Conservation (phyloP, 30 jellyfish, hydroid and myxozoan genomes). For the Aurelia coerulea region DNA sequence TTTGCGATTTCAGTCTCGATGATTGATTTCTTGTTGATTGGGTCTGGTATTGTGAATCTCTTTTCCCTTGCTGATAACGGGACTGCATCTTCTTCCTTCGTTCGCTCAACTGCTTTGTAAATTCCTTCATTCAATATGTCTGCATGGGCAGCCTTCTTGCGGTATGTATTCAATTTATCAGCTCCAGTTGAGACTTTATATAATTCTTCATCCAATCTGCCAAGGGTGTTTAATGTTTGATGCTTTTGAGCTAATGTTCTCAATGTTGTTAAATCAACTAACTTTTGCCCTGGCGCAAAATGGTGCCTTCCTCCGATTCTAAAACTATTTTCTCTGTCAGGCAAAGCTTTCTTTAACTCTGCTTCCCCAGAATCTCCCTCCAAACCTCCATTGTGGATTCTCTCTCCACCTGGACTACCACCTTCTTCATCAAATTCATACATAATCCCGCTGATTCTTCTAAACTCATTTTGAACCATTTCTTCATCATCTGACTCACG, state of each 20-base stretch:
- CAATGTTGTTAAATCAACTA: conserved; percentile 52
- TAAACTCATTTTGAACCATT: neutral
- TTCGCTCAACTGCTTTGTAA: neutral
- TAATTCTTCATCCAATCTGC: conserved; percentile 59
- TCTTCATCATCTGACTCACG: neutral
- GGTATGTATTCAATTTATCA: conserved; percentile 37
- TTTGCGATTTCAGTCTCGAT: conserved; percentile 34
- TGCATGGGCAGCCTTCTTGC: conserved; percentile 40
- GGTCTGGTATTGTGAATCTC: conserved; percentile 43
- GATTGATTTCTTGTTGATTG: conserved; percentile 34
- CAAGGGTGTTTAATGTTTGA: conserved; percentile 48
- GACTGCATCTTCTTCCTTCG: neutral
- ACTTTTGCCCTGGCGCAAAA: conserved; percentile 26
- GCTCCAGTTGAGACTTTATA: conserved; percentile 37
- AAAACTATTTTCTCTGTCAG: neutral
- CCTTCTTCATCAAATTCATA: too few relatives aligned
- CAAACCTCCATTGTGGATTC: neutral
- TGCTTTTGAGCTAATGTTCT: conserved; percentile 68
- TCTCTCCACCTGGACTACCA: conserved; percentile 2
- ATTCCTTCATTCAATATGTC: conserved; percentile 8
- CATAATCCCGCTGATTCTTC: neutral
- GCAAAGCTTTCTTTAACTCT: neutral
- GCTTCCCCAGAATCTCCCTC: neutral
- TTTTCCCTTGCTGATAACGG: conserved; percentile 39
- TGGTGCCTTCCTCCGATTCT: conserved; percentile 1